Conservation (phyloP, 2,888 invertebrate species). For the Octonoba sinensis region DNA sequence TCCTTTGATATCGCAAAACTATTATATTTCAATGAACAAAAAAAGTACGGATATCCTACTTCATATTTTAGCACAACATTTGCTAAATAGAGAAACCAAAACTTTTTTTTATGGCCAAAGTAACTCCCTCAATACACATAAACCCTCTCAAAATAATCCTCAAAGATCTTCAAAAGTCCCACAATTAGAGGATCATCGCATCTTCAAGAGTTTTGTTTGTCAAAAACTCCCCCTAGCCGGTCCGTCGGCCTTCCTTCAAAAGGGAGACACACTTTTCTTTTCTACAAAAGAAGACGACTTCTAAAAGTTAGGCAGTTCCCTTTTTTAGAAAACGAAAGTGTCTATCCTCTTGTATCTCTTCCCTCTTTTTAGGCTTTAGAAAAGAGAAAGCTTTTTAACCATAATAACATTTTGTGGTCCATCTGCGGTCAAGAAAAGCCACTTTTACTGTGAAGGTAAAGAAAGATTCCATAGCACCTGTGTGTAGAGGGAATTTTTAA, state of each 20-base stretch:
- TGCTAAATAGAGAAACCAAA: no score
- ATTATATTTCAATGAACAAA: no score
- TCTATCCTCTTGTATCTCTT: slow-evolving; percentile 50
- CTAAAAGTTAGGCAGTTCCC: slow-evolving; percentile 3
- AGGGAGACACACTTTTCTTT: slow-evolving; percentile 8
- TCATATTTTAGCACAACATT: no score
- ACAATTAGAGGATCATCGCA: slow-evolving; percentile 29
- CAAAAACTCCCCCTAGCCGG: slow-evolving; percentile 19
- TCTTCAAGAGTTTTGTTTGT: slow-evolving; percentile 55
- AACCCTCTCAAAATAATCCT: no score
- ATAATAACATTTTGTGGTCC: slow-evolving; percentile 10
- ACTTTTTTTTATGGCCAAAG: no score
- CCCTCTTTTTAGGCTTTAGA: slow-evolving; percentile 22
- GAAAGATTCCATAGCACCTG: no score
- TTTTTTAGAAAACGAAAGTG: slow-evolving; percentile 50
- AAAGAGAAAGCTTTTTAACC: slow-evolving; percentile 7
- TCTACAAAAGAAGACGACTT: neutral
- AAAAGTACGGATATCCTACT: no score
- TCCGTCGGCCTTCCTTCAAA: slow-evolving; percentile 1
- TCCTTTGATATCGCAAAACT: no score
- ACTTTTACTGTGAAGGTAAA: no score
- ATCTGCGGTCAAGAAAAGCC: slow-evolving; percentile 8
- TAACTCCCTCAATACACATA: no score
- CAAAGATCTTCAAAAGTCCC: neutral
- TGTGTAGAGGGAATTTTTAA: no score